These are phyloP conservation scores for Homarus gammarus DNA, from an alignment of 2,888 invertebrate genomes.

Conservation along the genomic window DNA sequence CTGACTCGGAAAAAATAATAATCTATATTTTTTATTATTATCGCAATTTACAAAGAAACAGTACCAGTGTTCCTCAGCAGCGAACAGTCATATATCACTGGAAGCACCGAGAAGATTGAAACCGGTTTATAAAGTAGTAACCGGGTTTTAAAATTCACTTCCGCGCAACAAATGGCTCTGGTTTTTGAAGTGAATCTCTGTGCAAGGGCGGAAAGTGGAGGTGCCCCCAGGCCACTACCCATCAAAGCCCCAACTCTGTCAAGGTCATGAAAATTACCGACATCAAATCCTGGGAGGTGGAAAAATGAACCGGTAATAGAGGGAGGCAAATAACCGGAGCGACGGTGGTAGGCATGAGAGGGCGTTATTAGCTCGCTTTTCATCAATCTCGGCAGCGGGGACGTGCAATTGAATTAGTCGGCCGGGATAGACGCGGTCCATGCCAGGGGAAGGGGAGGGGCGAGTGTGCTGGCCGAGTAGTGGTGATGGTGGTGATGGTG, in stretches of 20 bases:
- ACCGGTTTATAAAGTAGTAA: too few relatives aligned
- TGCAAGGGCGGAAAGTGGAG: too few relatives aligned
- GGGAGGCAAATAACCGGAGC: neutral
- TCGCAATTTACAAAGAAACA: too few relatives aligned
- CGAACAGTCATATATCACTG: too few relatives aligned
- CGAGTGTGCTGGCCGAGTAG: neutral
- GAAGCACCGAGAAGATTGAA: too few relatives aligned
- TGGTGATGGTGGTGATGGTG: neutral
- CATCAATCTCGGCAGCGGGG: neutral
- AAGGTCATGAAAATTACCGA: neutral
- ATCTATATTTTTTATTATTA: too few relatives aligned
- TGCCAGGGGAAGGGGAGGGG: neutral
- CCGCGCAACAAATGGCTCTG: too few relatives aligned
- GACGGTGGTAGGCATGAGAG: neutral
- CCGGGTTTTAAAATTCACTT: too few relatives aligned
- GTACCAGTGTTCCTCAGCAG: too few relatives aligned
- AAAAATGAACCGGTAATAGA: neutral
- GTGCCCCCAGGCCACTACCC: neutral
- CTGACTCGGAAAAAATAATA: too few relatives aligned
- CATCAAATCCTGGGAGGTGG: neutral
- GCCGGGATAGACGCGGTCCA: neutral
- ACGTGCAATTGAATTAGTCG: neutral
- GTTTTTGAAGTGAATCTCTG: too few relatives aligned
- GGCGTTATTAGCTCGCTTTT: neutral
- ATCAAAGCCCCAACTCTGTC: neutral